Evolutionary conservation across 2,113 vertebrate genomes (phyloP).

Genomic region (Tachysurus vachellii): DNA sequence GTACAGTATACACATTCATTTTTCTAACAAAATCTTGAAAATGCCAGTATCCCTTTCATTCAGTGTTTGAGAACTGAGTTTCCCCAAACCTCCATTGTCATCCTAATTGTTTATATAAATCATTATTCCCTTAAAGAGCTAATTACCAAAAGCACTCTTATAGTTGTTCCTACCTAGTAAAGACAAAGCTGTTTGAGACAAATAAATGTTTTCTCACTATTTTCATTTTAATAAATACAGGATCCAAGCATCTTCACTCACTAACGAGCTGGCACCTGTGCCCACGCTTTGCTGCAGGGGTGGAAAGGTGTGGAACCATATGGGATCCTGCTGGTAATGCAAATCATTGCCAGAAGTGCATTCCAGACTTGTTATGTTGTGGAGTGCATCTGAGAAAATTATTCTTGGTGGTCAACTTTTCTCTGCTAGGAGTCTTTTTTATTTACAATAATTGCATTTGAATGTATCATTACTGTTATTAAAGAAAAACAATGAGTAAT

Average conservation of each 20-base stretch:
- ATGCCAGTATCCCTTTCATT: background rate
- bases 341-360: slow-evolving; percentile 53
- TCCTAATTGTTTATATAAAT: background rate
- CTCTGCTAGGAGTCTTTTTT: background rate
- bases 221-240: slow-evolving; percentile 31
- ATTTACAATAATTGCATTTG: slow-evolving; percentile 27
- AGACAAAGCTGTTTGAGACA: background rate
- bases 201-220: slow-evolving; percentile 18
- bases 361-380: slow-evolving; percentile 30
- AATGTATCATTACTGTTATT: background rate
- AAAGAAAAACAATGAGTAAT: background rate
- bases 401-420: slow-evolving; percentile 4
- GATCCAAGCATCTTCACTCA: slow-evolving; percentile 67
- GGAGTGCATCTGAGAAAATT: slow-evolving; percentile 3
- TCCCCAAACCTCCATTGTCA: background rate
- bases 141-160: slow-evolving; percentile 5
- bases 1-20: background rate
- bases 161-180: background rate
- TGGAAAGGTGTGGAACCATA: slow-evolving; percentile 53
- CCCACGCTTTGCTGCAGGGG: slow-evolving; percentile 69
- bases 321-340: slow-evolving; percentile 62
- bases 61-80: background rate
- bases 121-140: background rate
- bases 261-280: slow-evolving; percentile 72
- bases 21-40: background rate